Evolutionary conservation across 2,113 vertebrate species (phyloP).

Genomic region (Python bivittatus): DNA sequence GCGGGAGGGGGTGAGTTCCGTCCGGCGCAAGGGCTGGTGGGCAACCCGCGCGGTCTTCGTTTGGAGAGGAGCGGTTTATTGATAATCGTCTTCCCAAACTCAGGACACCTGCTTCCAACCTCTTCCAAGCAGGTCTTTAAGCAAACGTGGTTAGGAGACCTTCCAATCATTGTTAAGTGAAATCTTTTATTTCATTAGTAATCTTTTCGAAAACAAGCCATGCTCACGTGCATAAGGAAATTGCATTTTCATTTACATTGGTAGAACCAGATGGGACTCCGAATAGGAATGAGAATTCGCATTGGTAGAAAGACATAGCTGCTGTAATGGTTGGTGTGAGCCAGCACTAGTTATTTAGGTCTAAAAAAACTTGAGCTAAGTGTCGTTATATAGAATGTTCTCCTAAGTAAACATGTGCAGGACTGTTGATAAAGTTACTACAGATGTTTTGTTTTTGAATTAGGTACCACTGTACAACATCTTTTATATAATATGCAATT

Average conservation of each 20-base stretch:
- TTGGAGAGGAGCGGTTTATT: too few species aligned
- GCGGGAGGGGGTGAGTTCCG: accelerated
- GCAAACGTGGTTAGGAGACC: neutral
- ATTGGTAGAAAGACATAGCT: neutral
- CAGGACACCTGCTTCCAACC: neutral
- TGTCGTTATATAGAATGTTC: neutral
- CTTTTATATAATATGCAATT: neutral
- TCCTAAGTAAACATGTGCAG: too few species aligned
- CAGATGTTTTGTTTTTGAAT: neutral
- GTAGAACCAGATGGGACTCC: neutral
- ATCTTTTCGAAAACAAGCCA: neutral
- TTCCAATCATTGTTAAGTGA: neutral
- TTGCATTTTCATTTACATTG: neutral
- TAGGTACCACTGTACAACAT: neutral
- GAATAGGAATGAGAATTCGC: neutral
- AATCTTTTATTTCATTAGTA: neutral
- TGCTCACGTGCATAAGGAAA: too few species aligned
- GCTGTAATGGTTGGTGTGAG: neutral
- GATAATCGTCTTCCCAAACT: neutral
- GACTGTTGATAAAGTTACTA: neutral
- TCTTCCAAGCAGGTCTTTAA: neutral
- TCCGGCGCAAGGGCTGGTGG: neutral
- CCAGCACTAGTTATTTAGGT: neutral
- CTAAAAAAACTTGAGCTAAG: neutral
- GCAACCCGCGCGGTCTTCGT: too few species aligned